Evolutionary conservation across 2,888 invertebrate species (phyloP), one percentile per base, ranked within the genome.

Genomic region (Sphaeridia pumilis): DNA sequence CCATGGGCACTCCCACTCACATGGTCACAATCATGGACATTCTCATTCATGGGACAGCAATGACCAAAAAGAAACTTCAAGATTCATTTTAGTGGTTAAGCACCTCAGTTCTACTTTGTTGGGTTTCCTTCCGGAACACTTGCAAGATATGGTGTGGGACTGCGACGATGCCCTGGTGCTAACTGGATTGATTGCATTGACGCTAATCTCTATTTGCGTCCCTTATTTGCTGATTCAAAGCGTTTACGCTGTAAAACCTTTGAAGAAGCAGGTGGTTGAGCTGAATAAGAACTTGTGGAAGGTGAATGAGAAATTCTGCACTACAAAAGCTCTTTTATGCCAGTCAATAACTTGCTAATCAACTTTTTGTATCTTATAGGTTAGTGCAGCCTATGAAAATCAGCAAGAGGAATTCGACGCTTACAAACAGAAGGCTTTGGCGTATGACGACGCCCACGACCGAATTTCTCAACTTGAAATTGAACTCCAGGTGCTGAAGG

Each of bases 81-180:
- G 58, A 1, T 60, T 60, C 1, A 45, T 65, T 25, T 44, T 62
- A 7, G 14, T 57, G 5, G 55, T 63, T 20, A 61, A 61, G 36
- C 62, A 65, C 44, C 52, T 65, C 25, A 65, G 65, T 49, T 60
- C 58, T 3, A 62, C 60, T 2, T 46, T 65, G 20, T 42, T 65
- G 5, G 53, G 49, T 31, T 61, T 65, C 45, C 52, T 65, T 2
- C 65, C 65, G 14, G 65, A 65, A 38, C 59, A 56, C 50, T 50
- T 65, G n/a, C 65, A 65, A 47, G 65, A 65, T 36, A 61, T 61
- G 2, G 61, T 65, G 52, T 42, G 63, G 26, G 65, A 65, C 44
- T 63, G 63, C 4, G 59, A 65, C 36, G 61, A 63, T 55, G 63
- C 65, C 10, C 54, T 63, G 28, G 59, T 65, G 7, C 60, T 65